A percentile compares a stretch with the other conserved stretches of the same genome.
These are phyloP conservation scores for Gymnorhina tibicen DNA, from an alignment of 2,113 vertebrate genomes.

Conservation along the genomic window DNA sequence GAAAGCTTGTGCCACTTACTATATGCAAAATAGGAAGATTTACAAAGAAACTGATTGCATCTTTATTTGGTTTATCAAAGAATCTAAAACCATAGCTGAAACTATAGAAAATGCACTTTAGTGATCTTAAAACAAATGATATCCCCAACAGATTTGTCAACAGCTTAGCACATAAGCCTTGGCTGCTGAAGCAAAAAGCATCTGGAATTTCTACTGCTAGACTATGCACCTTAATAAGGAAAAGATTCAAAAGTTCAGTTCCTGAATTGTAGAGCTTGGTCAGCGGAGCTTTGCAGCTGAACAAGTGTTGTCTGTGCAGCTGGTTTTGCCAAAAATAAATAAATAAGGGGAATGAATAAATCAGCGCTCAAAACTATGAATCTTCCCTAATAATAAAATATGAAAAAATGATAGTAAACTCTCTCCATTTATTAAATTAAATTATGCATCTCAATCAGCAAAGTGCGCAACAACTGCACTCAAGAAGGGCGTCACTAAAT, in stretches of 20 bases:
- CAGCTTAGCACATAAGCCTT: conserved; percentile 3
- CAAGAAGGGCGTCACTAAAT: conserved; percentile 29
- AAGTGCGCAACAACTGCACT: conserved; percentile 35
- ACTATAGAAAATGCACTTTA: conserved; percentile 58
- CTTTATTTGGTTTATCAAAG: conserved; percentile 71
- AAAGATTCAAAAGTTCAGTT: conserved; percentile 45
- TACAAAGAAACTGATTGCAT: conserved; percentile 76
- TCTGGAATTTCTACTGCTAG: conserved; percentile 40
- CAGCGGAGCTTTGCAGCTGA: conserved; percentile 66
- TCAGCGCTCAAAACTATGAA: conserved; percentile 11
- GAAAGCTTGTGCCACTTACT: conserved; percentile 59
- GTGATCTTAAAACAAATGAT: conserved; percentile 55
- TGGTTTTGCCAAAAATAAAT: conserved; percentile 47
- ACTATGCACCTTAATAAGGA: conserved; percentile 59
- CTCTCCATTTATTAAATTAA: conserved; percentile 71
- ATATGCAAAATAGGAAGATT: conserved; percentile 66
- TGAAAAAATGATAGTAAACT: conserved; percentile 69
- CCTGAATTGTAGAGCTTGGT: conserved; percentile 56
- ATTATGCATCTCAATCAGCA: conserved; percentile 64
- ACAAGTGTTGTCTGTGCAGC: neutral
- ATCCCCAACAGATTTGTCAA: neutral
- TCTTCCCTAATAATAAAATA: conserved; percentile 70
- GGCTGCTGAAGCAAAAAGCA: conserved; percentile 40
- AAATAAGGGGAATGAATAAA: conserved; percentile 48
- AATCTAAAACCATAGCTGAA: conserved; percentile 63